These are phyloP conservation scores for Ladona fulva DNA, from an alignment of 1,140 invertebrate species.

Conservation along the genomic window DNA sequence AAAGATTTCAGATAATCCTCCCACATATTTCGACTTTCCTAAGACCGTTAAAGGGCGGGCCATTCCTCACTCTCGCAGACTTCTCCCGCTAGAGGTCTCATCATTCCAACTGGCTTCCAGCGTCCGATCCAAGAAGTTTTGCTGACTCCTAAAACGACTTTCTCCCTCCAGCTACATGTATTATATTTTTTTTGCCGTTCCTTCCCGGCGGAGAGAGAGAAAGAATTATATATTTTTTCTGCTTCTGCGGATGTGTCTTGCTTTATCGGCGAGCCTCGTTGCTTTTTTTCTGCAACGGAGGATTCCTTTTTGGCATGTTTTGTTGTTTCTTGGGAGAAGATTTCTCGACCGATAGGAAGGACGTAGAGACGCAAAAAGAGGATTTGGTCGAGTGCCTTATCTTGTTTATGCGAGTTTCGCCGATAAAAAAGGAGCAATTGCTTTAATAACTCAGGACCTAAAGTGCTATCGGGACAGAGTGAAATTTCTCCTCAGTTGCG, in stretches of 20 bases:
- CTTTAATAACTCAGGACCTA: too few species aligned
- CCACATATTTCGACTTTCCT: not conserved
- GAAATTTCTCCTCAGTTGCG: too few species aligned
- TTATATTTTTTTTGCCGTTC: not conserved
- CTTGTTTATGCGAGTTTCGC: too few species aligned
- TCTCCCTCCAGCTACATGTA: not conserved
- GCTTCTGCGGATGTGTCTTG: not conserved
- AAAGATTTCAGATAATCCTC: slow-evolving; percentile 8
- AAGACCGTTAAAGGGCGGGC: not conserved
- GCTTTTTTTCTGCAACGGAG: not conserved
- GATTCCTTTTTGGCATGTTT: not conserved
- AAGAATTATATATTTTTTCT: not conserved
- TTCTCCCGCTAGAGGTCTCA: not conserved
- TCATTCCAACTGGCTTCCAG: not conserved
- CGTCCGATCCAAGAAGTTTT: not conserved
- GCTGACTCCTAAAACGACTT: not conserved
- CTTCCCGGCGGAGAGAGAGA: not conserved
- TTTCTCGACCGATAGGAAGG: not conserved
- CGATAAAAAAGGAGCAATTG: too few species aligned
- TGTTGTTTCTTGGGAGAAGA: not conserved
- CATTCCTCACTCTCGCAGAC: not conserved
- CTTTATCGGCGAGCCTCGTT: not conserved
- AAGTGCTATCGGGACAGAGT: too few species aligned
- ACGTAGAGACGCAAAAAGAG: not conserved
- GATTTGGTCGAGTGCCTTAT: too few species aligned